Percentiles rank a stretch among this genome's conserved stretches.
Conservation (phyloP, 1,140 invertebrate species). For the Zaprionus davidi region DNA sequence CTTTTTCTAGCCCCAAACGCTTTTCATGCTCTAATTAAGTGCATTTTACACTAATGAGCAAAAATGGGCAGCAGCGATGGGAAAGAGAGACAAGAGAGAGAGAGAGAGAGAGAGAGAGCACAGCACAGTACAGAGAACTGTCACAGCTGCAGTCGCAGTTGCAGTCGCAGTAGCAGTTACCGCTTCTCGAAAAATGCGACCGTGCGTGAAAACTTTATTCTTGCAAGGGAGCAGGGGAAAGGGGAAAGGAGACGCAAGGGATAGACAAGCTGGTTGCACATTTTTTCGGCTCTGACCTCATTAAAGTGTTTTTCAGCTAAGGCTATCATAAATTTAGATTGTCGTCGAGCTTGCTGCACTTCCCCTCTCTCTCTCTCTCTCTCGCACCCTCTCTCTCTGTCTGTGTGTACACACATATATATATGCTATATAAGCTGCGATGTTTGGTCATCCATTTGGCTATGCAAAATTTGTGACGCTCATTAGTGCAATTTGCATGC, state of each 20-base stretch:
- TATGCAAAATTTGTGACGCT: slow-evolving; percentile 75
- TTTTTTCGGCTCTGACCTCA: slow-evolving; percentile 37
- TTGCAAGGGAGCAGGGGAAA: neutral
- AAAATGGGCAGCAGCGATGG: slow-evolving; percentile 56
- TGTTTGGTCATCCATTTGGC: slow-evolving; percentile 59
- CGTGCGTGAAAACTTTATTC: slow-evolving; percentile 75
- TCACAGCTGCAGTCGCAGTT: slow-evolving; percentile 47
- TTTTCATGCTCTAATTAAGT: slow-evolving; percentile 75
- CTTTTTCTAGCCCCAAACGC: slow-evolving; percentile 38
- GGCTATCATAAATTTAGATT: slow-evolving; percentile 15
- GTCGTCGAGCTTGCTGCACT: neutral
- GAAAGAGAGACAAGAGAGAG: slow-evolving; percentile 6
- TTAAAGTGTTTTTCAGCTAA: slow-evolving; percentile 39
- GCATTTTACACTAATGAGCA: slow-evolving; percentile 80
- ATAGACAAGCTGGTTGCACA: neutral
- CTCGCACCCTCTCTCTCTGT: neutral
- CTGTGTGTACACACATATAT: neutral
- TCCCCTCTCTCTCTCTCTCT: neutral
- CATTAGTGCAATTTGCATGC: slow-evolving; percentile 81
- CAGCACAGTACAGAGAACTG: slow-evolving; percentile 32
- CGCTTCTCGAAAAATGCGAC: slow-evolving; percentile 43
- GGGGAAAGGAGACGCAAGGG: neutral
- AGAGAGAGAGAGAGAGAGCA: neutral
- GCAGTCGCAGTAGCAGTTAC: slow-evolving; percentile 22
- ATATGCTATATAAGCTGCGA: neutral